phyloP scores from a whole-genome alignment of 1,140 invertebrate species.

The Akabosia matsudoensis region DNA sequence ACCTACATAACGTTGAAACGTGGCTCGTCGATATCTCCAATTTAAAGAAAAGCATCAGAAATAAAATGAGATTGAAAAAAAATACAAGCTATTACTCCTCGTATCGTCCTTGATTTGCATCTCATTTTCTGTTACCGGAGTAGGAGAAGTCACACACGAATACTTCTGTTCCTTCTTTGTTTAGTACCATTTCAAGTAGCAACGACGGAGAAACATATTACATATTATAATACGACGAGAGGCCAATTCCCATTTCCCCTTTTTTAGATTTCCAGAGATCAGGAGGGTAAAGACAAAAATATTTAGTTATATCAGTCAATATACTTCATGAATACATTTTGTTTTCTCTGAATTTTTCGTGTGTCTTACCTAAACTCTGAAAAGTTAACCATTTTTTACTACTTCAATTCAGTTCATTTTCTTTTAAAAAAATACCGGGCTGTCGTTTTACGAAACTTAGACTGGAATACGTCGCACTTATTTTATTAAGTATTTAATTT shows the following conservation, averaged over 20 bases:
- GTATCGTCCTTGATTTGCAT: slow-evolving; percentile 19
- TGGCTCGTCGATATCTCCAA: slow-evolving; percentile 17
- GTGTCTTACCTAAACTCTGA: background rate
- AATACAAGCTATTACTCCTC: background rate
- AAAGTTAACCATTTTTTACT: no score
- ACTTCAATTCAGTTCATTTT: no score
- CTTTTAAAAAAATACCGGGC: no score
- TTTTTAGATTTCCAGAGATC: slow-evolving; percentile 13
- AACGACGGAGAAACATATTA: no score
- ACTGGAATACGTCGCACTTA: no score
- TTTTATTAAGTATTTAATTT: no score
- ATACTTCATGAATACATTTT: background rate
- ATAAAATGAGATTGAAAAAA: background rate
- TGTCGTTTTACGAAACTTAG: no score
- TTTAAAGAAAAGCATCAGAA: background rate
- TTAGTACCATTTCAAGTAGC: slow-evolving; percentile 11
- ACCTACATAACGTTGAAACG: slow-evolving; percentile 19
- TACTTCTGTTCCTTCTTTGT: background rate
- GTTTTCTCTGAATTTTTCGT: background rate
- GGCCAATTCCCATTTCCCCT: slow-evolving; percentile 10
- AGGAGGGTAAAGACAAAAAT: slow-evolving; percentile 1
- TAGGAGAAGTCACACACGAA: background rate
- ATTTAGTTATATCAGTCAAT: background rate
- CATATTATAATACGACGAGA: slow-evolving; percentile 19
- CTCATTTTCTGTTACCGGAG: background rate